phyloP scores from a whole-genome alignment of 2,113 vertebrate species.

The Actinemys pallida region DNA sequence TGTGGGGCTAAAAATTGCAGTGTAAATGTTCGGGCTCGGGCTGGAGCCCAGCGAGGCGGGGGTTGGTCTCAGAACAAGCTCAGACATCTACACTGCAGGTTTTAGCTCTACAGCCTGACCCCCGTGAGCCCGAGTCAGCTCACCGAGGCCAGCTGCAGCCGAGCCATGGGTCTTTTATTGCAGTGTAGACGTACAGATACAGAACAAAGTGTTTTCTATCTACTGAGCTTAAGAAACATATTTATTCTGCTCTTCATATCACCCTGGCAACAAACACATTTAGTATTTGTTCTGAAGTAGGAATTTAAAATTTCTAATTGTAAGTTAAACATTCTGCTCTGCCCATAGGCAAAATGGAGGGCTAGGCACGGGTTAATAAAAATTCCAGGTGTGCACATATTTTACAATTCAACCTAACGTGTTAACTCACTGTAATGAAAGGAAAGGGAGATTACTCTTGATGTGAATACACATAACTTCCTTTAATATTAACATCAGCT shows the following conservation, averaged over 20 bases:
- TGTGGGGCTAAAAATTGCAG: no score
- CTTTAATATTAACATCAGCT: background rate
- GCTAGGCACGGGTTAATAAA: background rate
- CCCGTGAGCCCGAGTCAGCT: no score
- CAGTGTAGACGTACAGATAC: background rate
- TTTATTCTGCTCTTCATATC: background rate
- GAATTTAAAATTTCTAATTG: background rate
- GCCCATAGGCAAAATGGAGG: background rate
- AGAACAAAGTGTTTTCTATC: background rate
- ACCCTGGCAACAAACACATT: background rate
- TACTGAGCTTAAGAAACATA: background rate
- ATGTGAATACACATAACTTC: background rate
- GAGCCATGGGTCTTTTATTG: no score
- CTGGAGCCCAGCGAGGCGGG: no score
- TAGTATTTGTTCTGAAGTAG: background rate
- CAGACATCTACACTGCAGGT: no score
- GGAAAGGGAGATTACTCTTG: background rate
- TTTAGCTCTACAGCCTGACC: no score
- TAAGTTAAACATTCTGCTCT: background rate
- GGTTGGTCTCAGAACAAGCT: no score
- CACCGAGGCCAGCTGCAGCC: no score
- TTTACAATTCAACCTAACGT: background rate
- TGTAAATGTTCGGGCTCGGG: no score
- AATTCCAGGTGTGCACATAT: background rate
- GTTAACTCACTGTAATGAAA: background rate